These are phyloP conservation scores for Trissolcus basalis DNA, from an alignment of 1,140 invertebrate species.

Conservation along the genomic window DNA sequence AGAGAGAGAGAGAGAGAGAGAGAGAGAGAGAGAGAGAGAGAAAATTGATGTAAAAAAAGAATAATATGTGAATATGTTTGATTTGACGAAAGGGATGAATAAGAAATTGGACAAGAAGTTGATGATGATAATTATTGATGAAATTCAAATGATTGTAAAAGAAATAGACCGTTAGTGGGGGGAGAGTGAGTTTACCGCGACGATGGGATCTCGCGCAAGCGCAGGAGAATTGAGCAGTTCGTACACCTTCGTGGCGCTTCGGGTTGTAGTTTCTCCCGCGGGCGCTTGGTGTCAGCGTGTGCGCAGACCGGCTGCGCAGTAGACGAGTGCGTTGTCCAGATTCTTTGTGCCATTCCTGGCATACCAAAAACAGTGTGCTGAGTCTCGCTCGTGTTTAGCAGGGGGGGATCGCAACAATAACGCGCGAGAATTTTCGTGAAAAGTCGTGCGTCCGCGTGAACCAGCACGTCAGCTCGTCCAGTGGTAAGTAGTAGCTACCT, in stretches of 20 bases:
- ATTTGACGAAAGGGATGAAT: too few species aligned
- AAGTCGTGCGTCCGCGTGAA: conserved; percentile 58
- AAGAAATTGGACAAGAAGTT: too few species aligned
- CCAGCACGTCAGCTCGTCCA: conserved; percentile 62
- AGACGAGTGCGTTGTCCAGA: conserved; percentile 91
- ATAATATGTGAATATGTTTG: too few species aligned
- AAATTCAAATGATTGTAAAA: too few species aligned
- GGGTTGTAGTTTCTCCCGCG: conserved; percentile 78
- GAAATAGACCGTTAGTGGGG: too few species aligned
- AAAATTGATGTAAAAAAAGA: too few species aligned
- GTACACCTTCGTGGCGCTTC: conserved; percentile 46
- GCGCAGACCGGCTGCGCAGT: conserved; percentile 88
- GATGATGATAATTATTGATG: too few species aligned
- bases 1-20: too few species aligned
- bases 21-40: too few species aligned
- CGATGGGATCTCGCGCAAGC: too few species aligned
- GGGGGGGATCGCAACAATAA: conserved; percentile 78
- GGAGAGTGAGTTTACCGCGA: too few species aligned
- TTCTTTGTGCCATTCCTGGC: conserved; percentile 96
- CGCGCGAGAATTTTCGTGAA: conserved; percentile 77
- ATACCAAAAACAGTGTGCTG: conserved; percentile 89
- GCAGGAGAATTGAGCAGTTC: conserved; percentile 38
- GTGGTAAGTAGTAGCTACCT: conserved; percentile 60
- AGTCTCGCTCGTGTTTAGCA: conserved; percentile 84
- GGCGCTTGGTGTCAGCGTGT: conserved; percentile 82